Evolutionary conservation across 2,797 vertebrate genomes (phyloP).

Genomic region (Neopelma chrysocephalum): DNA sequence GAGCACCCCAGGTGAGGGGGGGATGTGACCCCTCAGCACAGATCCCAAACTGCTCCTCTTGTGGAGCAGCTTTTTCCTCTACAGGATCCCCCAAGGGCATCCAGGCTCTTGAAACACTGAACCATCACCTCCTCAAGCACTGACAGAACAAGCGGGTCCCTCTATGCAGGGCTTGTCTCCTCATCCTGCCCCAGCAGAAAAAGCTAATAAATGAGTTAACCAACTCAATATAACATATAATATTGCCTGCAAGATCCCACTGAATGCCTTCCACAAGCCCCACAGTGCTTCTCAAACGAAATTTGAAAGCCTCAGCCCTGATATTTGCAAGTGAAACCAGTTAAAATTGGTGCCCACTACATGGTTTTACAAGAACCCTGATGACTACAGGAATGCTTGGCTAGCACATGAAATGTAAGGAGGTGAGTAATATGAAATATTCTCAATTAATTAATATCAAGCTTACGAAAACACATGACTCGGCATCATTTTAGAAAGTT

Average conservation of each 20-base stretch:
- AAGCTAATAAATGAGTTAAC: neutral
- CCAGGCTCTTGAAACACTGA: accelerated
- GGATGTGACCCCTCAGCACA: accelerated
- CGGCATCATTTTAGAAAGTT: accelerated
- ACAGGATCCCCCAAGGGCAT: accelerated
- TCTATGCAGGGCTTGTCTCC: neutral
- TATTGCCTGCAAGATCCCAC: neutral
- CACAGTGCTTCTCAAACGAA: neutral
- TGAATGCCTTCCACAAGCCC: accelerated
- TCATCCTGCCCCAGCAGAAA: neutral
- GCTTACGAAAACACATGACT: neutral
- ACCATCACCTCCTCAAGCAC: neutral
- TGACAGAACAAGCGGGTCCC: neutral
- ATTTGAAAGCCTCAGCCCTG: neutral
- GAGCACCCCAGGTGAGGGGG: neutral
- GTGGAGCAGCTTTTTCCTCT: neutral
- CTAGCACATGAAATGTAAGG: accelerated
- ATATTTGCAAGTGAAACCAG: neutral
- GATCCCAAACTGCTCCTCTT: neutral
- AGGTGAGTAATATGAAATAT: neutral
- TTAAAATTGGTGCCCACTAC: neutral
- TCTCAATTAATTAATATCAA: neutral
- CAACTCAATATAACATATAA: accelerated
- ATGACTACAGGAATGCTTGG: neutral
- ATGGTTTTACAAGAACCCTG: neutral